A percentile compares a stretch with the other conserved stretches of the same genome.
These are phyloP conservation scores for Heteropelma amictum DNA, from an alignment of 2,888 invertebrate genomes.

Conservation along the genomic window DNA sequence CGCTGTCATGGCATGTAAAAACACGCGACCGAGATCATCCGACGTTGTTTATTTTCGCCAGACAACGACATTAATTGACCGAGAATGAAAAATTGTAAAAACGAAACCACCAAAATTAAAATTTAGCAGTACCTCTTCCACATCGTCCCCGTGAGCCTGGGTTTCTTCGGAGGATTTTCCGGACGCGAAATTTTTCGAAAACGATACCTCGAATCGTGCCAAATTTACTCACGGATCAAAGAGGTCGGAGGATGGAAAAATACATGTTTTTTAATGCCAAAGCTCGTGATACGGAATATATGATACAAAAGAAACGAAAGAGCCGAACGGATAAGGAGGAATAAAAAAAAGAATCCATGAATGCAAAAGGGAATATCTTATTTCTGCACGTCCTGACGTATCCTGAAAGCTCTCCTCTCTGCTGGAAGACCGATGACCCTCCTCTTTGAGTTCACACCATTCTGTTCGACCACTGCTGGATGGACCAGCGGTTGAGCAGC, in stretches of 20 bases:
- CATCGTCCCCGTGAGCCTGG: neutral
- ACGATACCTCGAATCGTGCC: no score
- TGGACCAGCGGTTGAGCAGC: constrained; percentile 9
- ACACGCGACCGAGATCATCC: neutral
- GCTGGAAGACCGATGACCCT: neutral
- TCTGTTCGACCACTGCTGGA: constrained; percentile 3
- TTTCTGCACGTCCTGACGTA: neutral
- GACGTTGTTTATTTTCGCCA: constrained; percentile 2
- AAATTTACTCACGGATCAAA: no score
- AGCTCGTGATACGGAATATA: neutral
- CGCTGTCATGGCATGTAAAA: neutral
- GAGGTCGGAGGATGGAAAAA: no score
- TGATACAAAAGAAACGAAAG: neutral
- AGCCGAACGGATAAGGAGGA: constrained; percentile 1
- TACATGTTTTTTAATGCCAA: no score
- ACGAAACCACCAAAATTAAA: no score
- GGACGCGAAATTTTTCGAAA: no score
- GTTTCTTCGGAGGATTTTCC: neutral
- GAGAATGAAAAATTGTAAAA: constrained; percentile 26
- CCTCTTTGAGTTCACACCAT: constrained; percentile 18
- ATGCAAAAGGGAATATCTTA: neutral
- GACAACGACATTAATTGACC: constrained; percentile 12
- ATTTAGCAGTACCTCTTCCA: neutral
- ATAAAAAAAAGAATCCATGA: neutral
- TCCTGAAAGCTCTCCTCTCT: constrained; percentile 7